Percentiles rank a stretch among this genome's conserved stretches.
Evolutionary conservation across 2,888 invertebrate genomes (phyloP).

Genomic region (Zhuqinia jingwanae): DNA sequence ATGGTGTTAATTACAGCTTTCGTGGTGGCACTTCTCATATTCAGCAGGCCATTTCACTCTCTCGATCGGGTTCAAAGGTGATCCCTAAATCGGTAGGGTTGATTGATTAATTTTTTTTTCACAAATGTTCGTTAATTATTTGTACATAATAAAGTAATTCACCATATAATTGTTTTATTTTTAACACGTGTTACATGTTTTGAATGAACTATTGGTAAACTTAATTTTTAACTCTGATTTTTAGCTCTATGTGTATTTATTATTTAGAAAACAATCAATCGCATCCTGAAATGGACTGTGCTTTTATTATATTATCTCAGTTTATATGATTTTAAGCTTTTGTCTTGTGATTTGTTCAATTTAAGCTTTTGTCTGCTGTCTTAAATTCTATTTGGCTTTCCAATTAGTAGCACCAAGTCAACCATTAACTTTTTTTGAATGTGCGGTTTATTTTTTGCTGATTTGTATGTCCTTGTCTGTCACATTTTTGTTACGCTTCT

Average conservation of each 20-base stretch:
- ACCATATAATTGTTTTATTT: neutral
- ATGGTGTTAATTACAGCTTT: slow-evolving; percentile 68
- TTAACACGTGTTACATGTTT: neutral
- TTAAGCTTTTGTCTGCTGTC: too few species aligned
- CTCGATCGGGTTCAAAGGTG: slow-evolving; percentile 67
- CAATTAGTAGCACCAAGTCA: too few species aligned
- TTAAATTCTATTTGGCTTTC: too few species aligned
- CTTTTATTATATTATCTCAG: too few species aligned
- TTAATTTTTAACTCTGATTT: neutral
- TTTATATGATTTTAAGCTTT: neutral
- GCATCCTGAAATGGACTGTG: too few species aligned
- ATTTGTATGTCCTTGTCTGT: too few species aligned
- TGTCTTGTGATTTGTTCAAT: neutral
- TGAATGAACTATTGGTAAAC: neutral
- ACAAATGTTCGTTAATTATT: neutral
- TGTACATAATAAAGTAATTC: neutral
- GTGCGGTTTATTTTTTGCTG: too few species aligned
- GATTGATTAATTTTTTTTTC: slow-evolving; percentile 3
- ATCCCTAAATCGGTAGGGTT: slow-evolving; percentile 76
- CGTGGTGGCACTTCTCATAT: slow-evolving; percentile 63
- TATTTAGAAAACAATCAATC: too few species aligned
- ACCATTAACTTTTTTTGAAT: too few species aligned
- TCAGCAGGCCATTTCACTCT: slow-evolving; percentile 59
- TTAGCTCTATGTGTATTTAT: too few species aligned
- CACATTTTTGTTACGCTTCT: neutral